Base-by-base conservation (phyloP, 2,113 vertebrate genomes). In the Craseonycteris thonglongyai region DNA sequence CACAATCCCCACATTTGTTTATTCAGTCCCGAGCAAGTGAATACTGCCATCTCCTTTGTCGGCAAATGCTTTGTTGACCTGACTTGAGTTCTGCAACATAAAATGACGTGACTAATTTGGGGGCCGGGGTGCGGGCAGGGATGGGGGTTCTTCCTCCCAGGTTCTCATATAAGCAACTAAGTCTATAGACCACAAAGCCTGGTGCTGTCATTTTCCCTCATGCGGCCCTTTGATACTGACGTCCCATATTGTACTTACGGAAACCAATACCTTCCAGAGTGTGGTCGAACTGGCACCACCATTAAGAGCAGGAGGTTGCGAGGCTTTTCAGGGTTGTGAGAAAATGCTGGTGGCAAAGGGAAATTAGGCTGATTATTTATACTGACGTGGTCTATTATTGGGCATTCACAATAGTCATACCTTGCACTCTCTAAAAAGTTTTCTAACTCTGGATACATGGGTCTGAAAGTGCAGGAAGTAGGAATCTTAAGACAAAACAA, bases 1-100 rank as follows among this genome's bases (percentile, higher is more conserved):
- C 78, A 91, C 87, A 97, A 94, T 88, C 38, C 78, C 66, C 72
- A 85, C 80, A 75, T 94, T 90, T 96, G 66, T 91, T 96, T 96
- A 72, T 94, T 96, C 92, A 92, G 93, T 88, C 42, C 72, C 69
- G 94, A 88, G 76, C 85, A 90, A 95, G 68, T 92, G 93, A 96
- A 92, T 83, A 30, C 61, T 88, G 72, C 82, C 61, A 69, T 51
- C 79, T 94, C 82, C 74, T 95, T 96, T 93, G 85, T 92, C 85
- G 85, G 91, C 40, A 81, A 86, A 84, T 68, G 42, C 93, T 95
- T 95, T 96, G 72, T 95, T 78, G 96, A 86, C 61, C 72, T 96
- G 82, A 88, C 90, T 65, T 88, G 78, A 93, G 74, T 66, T 83
- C 91, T 91, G 81, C 38, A 84, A 85, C 63, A 63, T 38, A 91